Conservation (phyloP, 2,888 invertebrate species). For the Acronicta alni region DNA sequence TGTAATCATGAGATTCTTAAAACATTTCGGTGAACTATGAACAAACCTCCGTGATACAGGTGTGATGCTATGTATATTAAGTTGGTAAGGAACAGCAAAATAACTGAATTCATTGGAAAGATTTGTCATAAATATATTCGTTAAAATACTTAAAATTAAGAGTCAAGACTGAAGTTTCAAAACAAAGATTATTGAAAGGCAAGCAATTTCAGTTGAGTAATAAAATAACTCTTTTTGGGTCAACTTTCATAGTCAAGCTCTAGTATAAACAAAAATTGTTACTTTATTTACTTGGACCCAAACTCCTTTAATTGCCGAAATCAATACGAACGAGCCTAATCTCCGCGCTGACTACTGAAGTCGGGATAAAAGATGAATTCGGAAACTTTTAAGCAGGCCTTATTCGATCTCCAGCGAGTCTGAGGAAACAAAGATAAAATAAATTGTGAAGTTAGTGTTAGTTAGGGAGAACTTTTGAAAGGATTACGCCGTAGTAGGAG, state of each 20-base stretch:
- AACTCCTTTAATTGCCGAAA: conserved; percentile 26
- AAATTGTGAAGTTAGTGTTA: conserved; percentile 56
- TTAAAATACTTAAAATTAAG: too few relatives aligned
- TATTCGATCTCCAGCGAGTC: conserved; percentile 52
- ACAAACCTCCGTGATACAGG: too few relatives aligned
- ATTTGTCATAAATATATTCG: too few relatives aligned
- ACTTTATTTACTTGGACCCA: conserved; percentile 11
- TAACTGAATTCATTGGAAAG: too few relatives aligned
- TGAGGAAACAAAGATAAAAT: conserved; percentile 57
- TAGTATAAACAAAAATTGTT: conserved; percentile 3
- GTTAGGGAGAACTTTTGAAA: conserved; percentile 54
- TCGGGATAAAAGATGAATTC: conserved; percentile 52
- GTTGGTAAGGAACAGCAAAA: too few relatives aligned
- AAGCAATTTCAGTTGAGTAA: not conserved
- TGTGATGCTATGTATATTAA: too few relatives aligned
- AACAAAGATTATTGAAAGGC: not conserved
- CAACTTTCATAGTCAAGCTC: not conserved
- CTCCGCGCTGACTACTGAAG: conserved; percentile 31
- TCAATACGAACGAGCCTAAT: conserved; percentile 49
- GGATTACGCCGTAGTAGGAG: conserved; percentile 49
- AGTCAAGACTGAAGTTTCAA: too few relatives aligned
- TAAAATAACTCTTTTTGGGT: not conserved
- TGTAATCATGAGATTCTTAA: not conserved
- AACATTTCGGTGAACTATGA: not conserved
- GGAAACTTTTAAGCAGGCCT: conserved; percentile 55